Conservation (phyloP, 2,888 invertebrate genomes). For the Phaonia tiefii region DNA sequence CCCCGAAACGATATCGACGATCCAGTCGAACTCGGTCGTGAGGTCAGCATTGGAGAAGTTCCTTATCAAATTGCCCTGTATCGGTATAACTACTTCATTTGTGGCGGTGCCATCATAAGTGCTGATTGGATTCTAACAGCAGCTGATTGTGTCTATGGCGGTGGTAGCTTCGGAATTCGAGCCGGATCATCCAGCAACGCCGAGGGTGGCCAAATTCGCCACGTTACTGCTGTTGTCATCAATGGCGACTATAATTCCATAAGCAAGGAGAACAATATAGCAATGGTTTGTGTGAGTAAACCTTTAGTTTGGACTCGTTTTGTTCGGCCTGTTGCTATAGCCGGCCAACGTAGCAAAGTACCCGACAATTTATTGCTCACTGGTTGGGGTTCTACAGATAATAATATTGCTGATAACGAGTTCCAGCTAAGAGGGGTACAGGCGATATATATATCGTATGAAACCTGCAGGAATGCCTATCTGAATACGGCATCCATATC, state of each 20-base stretch:
- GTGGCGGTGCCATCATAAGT: slow-evolving; percentile 40
- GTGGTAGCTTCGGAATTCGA: slow-evolving; percentile 10
- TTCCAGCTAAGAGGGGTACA: background rate
- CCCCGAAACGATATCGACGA: too few relatives aligned
- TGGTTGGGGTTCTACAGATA: slow-evolving; percentile 26
- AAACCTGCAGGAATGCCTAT: background rate
- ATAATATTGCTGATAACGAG: background rate
- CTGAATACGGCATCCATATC: background rate
- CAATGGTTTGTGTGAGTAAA: background rate
- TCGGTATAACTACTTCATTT: background rate
- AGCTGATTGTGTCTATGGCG: slow-evolving; percentile 23
- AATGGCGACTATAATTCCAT: background rate
- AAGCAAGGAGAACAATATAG: slow-evolving; percentile 11
- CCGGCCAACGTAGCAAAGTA: background rate
- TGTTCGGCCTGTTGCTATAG: slow-evolving; percentile 9
- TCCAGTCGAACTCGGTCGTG: slow-evolving; percentile 18
- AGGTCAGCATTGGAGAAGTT: background rate
- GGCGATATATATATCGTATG: background rate
- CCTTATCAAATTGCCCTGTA: slow-evolving; percentile 19
- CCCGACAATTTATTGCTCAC: slow-evolving; percentile 11
- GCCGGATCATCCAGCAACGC: slow-evolving; percentile 20
- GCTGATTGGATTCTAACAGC: slow-evolving; percentile 37
- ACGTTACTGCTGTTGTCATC: background rate
- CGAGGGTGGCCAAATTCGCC: background rate
- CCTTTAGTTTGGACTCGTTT: background rate